A percentile compares a stretch with the other conserved stretches of the same genome.
phyloP scores from a whole-genome alignment of 1,140 invertebrate species.

The Brachionus calyciflorus region DNA sequence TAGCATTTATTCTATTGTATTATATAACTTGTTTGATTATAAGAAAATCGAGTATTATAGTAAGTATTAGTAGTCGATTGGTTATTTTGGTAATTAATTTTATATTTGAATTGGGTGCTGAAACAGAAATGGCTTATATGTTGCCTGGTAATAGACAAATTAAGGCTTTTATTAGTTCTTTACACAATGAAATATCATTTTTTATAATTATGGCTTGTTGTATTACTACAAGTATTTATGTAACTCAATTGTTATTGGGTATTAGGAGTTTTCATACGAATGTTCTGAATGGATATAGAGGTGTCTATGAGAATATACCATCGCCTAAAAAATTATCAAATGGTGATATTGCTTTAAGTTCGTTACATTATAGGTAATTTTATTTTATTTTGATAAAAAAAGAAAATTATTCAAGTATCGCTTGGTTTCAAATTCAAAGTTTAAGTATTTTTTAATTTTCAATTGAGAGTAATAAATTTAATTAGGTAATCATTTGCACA shows the following conservation, averaged over 20 bases:
- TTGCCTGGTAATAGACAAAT: neutral
- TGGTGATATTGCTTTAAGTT: neutral
- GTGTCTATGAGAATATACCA: conserved; percentile 31
- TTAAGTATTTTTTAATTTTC: too few relatives aligned
- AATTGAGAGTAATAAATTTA: too few relatives aligned
- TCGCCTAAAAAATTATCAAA: conserved; percentile 42
- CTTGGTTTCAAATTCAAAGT: too few relatives aligned
- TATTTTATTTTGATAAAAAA: too few relatives aligned
- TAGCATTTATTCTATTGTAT: conserved; percentile 39
- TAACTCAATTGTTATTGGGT: conserved; percentile 15
- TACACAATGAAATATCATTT: neutral
- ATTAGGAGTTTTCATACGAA: conserved; percentile 29
- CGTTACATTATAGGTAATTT: conserved; percentile 38
- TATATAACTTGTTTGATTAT: conserved; percentile 44
- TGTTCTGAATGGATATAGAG: conserved; percentile 23
- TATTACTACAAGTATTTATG: conserved; percentile 13
- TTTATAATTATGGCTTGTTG: conserved; percentile 23
- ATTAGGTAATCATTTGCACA: too few relatives aligned
- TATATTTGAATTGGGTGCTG: conserved; percentile 1
- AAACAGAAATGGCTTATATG: neutral
- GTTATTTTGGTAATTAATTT: conserved; percentile 19
- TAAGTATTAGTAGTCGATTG: conserved; percentile 16
- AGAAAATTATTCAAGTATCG: too few relatives aligned
- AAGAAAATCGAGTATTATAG: conserved; percentile 17
- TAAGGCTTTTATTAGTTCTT: conserved; percentile 7